Percentiles rank a stretch among this genome's conserved stretches.
Conservation (phyloP, 2,888 invertebrate genomes). For the Archips xylosteana region DNA sequence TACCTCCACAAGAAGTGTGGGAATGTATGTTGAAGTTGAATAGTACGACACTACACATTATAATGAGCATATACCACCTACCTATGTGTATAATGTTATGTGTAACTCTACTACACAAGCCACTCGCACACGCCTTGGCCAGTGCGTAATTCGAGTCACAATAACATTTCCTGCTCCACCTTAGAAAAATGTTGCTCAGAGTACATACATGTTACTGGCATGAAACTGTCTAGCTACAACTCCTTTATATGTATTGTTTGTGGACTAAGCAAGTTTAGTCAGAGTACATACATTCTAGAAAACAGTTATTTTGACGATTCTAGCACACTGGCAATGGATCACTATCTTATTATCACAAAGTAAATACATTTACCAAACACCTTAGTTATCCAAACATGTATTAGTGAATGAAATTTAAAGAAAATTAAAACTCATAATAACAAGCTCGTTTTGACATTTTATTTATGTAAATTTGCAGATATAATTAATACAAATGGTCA, state of each 20-base stretch:
- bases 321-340: neutral
- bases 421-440: conserved; percentile 62
- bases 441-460: conserved; percentile 84
- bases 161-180: conserved; percentile 66
- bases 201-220: conserved; percentile 13
- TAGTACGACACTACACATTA: conserved; percentile 2
- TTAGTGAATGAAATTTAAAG: neutral
- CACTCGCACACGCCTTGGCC: conserved; percentile 11
- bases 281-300: neutral
- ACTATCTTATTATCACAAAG: neutral
- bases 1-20: conserved; percentile 4
- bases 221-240: conserved; percentile 29
- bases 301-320: neutral
- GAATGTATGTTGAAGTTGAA: conserved; percentile 24
- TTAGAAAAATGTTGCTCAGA: conserved; percentile 39
- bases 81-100: neutral
- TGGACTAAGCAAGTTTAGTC: conserved; percentile 3
- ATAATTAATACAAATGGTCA: conserved; percentile 86
- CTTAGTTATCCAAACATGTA: neutral
- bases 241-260: conserved; percentile 29
- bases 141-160: conserved; percentile 42
- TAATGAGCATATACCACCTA: neutral
- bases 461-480: conserved; percentile 86
- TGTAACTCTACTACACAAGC: neutral
- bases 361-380: neutral